Base-by-base conservation (phyloP, 23 tunicate species). In the Ascidia mentula region DNA sequence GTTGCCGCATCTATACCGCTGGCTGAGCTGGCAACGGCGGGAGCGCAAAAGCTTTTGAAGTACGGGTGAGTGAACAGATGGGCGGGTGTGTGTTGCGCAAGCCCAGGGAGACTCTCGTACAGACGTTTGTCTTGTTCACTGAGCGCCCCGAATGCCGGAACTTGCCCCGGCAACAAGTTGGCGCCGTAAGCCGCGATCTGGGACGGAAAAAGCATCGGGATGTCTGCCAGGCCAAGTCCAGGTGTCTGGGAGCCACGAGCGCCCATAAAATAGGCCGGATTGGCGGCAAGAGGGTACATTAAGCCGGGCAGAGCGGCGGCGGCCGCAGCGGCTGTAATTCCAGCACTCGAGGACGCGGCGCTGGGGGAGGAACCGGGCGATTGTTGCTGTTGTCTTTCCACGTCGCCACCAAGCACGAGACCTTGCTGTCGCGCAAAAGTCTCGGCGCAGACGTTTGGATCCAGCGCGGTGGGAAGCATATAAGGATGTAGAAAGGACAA, bases 121-220 rank as follows among this genome's bases (percentile, higher is more conserved):
- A 82, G 18, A 7, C 87, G 75, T 40, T 83, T 83, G 38, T 83
- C 87, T 5, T 31, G 71, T 22, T 83, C 87, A 33, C 80, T 38
- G 6, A 72, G 35, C 36, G 87, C 22, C 17, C 73, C 42, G 31
- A 72, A 70, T 0, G 89, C 65, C 65, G 65, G 65, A 53, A 77
- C 45, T 45, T 77, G 80, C 2, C 46, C 60, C 45, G 80, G 80
- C 69, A 77, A 9, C 69, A 86, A 32, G 59, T 59, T 75, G 32
- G 89, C 72, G 13, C 90, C 90, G 45, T 86, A 86, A 24, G 87
- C 81, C 18, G 84, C 80, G 8, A 79, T 39, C 36, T 71, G 89
- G 12, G 90, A 60, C 26, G 84, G 90, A n/a, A 79, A 46, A 8
- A 86, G 72, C 84, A 86, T 73, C 2, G 90, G 80, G 26, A 79